Evolutionary conservation across 2,797 vertebrate species (phyloP).

Genomic region (Siniperca undulata): DNA sequence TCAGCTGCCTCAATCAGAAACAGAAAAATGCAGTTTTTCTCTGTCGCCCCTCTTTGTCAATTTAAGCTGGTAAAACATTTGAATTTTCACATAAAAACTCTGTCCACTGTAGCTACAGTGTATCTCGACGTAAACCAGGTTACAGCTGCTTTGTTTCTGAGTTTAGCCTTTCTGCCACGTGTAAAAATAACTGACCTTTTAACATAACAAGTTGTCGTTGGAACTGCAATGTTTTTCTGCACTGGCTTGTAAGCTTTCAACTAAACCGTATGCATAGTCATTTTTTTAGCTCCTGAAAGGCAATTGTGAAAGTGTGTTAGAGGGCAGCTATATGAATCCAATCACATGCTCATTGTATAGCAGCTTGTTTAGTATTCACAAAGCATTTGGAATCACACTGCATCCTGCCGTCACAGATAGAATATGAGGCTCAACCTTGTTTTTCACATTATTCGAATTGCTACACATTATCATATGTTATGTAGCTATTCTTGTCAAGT

Average conservation of each 20-base stretch:
- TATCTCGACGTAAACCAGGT: not conserved
- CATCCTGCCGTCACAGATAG: conserved; percentile 50
- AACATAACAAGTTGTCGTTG: conserved; percentile 13
- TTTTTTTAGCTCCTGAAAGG: conserved; percentile 15
- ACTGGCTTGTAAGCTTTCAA: not conserved
- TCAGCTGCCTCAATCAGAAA: not conserved
- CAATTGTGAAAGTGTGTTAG: conserved; percentile 14
- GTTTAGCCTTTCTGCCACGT: conserved; percentile 6
- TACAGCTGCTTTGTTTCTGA: not conserved
- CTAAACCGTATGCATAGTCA: not conserved
- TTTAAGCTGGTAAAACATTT: not conserved
- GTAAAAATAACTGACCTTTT: conserved; percentile 27
- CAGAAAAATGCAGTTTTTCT: not conserved
- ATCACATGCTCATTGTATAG: conserved; percentile 27
- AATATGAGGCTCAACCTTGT: conserved; percentile 66
- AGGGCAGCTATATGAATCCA: conserved; percentile 36
- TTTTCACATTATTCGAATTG: conserved; percentile 57
- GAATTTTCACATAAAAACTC: not conserved
- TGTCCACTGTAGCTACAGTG: not conserved
- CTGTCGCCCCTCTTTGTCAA: not conserved
- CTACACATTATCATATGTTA: conserved; percentile 69
- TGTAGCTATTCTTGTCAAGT: conserved; percentile 54
- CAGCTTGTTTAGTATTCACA: conserved; percentile 69
- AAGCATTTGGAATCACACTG: conserved; percentile 55
- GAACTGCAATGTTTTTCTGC: conserved; percentile 11